Evolutionary conservation across 2,888 invertebrate genomes (phyloP).

Genomic region (Coleophora deauratella): DNA sequence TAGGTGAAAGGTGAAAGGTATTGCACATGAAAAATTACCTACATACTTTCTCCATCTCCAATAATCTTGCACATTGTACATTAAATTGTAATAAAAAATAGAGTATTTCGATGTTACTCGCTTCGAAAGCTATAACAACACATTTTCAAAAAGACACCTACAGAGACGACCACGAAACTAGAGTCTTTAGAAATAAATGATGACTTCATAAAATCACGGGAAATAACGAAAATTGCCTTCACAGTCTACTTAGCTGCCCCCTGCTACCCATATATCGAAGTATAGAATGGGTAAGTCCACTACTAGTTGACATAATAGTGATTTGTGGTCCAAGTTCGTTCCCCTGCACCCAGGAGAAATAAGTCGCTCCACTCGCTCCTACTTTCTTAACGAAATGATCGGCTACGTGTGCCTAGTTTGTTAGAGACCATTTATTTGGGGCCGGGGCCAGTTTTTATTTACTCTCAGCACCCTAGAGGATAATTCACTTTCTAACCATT

Average conservation of each 20-base stretch:
- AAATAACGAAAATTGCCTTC: too few relatives aligned
- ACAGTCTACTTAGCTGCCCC: not conserved
- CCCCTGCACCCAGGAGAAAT: slow-evolving; percentile 52
- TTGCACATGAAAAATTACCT: too few relatives aligned
- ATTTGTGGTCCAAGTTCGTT: slow-evolving; percentile 46
- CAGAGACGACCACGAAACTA: too few relatives aligned
- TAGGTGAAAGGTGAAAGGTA: too few relatives aligned
- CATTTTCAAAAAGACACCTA: too few relatives aligned
- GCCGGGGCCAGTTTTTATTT: slow-evolving; percentile 62
- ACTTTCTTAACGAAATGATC: slow-evolving; percentile 72
- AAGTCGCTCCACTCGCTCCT: slow-evolving; percentile 40
- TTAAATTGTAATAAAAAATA: too few relatives aligned
- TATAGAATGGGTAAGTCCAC: slow-evolving; percentile 26
- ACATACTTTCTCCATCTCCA: too few relatives aligned
- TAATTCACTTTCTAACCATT: slow-evolving; percentile 69
- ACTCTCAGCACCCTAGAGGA: slow-evolving; percentile 57
- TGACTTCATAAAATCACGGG: slow-evolving; percentile 9
- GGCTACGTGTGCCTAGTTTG: slow-evolving; percentile 61
- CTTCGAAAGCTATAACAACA: too few relatives aligned
- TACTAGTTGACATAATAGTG: slow-evolving; percentile 55
- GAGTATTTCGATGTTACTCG: too few relatives aligned
- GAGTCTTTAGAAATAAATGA: too few relatives aligned
- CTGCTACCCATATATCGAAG: not conserved
- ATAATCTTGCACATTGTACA: too few relatives aligned
- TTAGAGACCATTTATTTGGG: slow-evolving; percentile 65